These are phyloP conservation scores for Lycodopsis pacificus DNA, from an alignment of 2,797 vertebrate genomes.

Conservation along the genomic window DNA sequence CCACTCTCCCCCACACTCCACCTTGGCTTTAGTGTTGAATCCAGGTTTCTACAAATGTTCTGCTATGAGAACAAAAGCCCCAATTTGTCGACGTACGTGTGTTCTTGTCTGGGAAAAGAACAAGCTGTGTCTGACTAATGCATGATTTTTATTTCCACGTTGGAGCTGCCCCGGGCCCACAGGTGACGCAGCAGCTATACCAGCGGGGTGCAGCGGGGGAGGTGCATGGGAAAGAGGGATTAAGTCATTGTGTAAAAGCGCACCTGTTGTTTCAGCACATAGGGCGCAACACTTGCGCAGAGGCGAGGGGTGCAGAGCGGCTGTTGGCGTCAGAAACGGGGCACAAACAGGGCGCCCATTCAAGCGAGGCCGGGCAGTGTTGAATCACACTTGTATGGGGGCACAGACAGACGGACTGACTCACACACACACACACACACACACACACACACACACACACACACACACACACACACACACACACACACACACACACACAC, in stretches of 20 bases:
- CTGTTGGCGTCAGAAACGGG: conserved; percentile 71
- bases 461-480: conserved; percentile 53
- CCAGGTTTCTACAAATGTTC: not conserved
- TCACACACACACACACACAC: conserved; percentile 34
- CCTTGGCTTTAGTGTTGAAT: not conserved
- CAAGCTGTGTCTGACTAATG: conserved; percentile 32
- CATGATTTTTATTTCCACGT: conserved; percentile 18
- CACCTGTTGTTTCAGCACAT: conserved; percentile 84
- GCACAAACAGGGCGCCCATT: conserved; percentile 79
- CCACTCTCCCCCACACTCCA: not conserved
- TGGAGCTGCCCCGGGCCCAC: conserved; percentile 33
- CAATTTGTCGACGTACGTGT: not conserved
- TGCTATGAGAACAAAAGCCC: conserved; percentile 6
- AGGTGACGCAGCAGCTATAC: conserved; percentile 65
- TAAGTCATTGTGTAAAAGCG: conserved; percentile 63
- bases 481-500: conserved; percentile 33
- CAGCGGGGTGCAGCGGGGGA: conserved; percentile 44
- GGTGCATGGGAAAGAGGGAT: conserved; percentile 43
- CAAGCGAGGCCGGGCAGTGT: conserved; percentile 63
- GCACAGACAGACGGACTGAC: conserved; percentile 52
- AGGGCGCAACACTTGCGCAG: conserved; percentile 79
- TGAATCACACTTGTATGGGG: conserved; percentile 69
- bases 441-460: not conserved
- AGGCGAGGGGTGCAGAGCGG: conserved; percentile 70
- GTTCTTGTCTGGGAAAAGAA: conserved; percentile 9